phyloP scores from a whole-genome alignment of 2,797 vertebrate genomes.

The Lagodon rhomboides region DNA sequence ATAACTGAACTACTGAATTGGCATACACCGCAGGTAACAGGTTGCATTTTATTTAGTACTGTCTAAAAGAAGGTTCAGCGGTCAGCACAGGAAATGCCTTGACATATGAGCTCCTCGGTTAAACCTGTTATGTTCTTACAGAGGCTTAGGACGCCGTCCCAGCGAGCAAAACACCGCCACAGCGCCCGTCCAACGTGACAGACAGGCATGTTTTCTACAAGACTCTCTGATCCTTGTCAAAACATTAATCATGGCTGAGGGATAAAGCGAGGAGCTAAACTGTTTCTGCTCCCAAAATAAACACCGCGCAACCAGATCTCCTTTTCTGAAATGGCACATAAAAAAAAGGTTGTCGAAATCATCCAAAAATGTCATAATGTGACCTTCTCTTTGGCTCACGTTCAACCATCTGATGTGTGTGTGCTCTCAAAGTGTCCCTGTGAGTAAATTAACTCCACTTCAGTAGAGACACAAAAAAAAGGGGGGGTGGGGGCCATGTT shows the following conservation, averaged over 20 bases:
- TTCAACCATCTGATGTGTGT: background rate
- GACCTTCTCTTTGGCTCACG: constrained; percentile 7
- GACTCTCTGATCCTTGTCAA: constrained; percentile 60
- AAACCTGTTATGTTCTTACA: constrained; percentile 87
- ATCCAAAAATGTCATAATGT: constrained; percentile 4
- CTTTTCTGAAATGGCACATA: constrained; percentile 5
- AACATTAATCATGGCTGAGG: constrained; percentile 37
- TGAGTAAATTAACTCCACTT: constrained; percentile 46
- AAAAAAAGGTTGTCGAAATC: constrained; percentile 17
- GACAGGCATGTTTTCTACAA: constrained; percentile 61
- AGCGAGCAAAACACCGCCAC: constrained; percentile 44
- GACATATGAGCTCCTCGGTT: constrained; percentile 82
- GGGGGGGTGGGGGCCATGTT: constrained; percentile 32
- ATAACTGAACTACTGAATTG: background rate
- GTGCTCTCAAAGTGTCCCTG: constrained; percentile 18
- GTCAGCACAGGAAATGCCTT: constrained; percentile 64
- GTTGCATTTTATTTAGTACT: constrained; percentile 34
- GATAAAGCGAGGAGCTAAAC: constrained; percentile 48
- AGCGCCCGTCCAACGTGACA: constrained; percentile 58
- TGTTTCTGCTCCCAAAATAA: constrained; percentile 26
- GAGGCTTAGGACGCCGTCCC: constrained; percentile 72
- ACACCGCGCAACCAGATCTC: constrained; percentile 13
- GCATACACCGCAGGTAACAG: background rate
- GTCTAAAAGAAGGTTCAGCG: constrained; percentile 50
- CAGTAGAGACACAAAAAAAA: constrained; percentile 30